Evolutionary conservation across 2,797 vertebrate species (phyloP).

Genomic region (Brachyalestes nurse): DNA sequence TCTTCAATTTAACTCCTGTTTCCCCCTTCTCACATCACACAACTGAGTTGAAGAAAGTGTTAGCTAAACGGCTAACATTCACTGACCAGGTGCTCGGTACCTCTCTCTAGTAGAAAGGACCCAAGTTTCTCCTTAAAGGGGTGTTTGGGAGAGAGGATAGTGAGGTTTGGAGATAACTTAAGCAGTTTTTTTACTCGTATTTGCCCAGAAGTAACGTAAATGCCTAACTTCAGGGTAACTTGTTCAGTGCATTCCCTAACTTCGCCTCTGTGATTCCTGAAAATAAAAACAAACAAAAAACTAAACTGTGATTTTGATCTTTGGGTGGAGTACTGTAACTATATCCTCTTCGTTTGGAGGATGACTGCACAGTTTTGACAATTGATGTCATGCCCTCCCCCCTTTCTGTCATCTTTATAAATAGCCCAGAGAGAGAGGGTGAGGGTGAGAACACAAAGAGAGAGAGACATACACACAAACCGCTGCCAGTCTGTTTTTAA

Average conservation of each 20-base stretch:
- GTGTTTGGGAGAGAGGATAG: too few relatives aligned
- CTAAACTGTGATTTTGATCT: background rate
- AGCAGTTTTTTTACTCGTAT: background rate
- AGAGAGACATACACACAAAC: too few relatives aligned
- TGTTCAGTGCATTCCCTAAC: background rate
- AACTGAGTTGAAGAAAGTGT: constrained; percentile 35
- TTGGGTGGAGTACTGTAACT: background rate
- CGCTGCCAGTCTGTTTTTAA: background rate
- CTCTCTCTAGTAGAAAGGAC: background rate
- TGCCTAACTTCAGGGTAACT: background rate
- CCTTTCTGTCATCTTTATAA: constrained; percentile 30
- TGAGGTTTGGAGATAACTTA: too few relatives aligned
- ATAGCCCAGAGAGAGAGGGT: background rate
- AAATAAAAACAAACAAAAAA: too few relatives aligned
- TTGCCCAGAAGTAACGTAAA: background rate
- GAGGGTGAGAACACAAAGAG: too few relatives aligned
- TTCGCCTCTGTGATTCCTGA: background rate
- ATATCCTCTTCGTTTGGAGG: background rate
- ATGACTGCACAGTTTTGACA: background rate
- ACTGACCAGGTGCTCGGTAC: background rate
- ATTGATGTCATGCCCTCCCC: background rate
- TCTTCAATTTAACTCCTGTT: constrained; percentile 9
- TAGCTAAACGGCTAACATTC: background rate
- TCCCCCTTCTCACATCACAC: constrained; percentile 39
- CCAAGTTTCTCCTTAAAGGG: background rate